These are phyloP conservation scores for Spialia ferax DNA, from an alignment of 2,888 invertebrate species.

Conservation along the genomic window DNA sequence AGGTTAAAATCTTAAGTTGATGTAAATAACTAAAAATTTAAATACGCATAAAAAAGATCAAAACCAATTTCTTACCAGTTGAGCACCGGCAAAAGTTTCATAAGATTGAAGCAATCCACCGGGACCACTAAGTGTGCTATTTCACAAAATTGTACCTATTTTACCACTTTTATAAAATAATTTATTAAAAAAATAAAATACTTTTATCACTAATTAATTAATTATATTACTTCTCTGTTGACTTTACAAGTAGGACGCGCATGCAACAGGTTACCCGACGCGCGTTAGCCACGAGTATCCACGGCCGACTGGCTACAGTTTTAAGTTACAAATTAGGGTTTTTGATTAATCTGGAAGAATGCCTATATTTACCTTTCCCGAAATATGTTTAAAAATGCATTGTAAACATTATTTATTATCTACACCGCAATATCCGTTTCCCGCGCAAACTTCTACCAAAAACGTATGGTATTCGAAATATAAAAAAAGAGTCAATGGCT, in stretches of 20 bases:
- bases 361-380: too few relatives aligned
- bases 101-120: conserved; percentile 18
- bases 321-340: too few relatives aligned
- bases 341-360: too few relatives aligned
- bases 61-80: conserved; percentile 9
- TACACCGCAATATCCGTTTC: too few relatives aligned
- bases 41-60: neutral
- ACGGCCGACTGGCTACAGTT: too few relatives aligned
- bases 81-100: conserved; percentile 23
- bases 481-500: neutral
- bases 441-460: too few relatives aligned
- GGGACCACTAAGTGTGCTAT: neutral
- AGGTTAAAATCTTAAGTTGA: neutral
- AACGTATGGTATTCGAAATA: too few relatives aligned
- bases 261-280: conserved; percentile 1
- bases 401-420: too few relatives aligned
- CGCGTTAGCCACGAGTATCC: too few relatives aligned
- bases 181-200: neutral
- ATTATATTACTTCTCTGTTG: conserved; percentile 4
- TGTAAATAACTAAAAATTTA: neutral
- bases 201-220: neutral
- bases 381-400: too few relatives aligned
- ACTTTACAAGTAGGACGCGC: neutral
- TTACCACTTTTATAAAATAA: neutral
- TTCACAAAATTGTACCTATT: neutral